Base-by-base conservation (phyloP, 1,140 invertebrate genomes). In the Zophobas morio region DNA sequence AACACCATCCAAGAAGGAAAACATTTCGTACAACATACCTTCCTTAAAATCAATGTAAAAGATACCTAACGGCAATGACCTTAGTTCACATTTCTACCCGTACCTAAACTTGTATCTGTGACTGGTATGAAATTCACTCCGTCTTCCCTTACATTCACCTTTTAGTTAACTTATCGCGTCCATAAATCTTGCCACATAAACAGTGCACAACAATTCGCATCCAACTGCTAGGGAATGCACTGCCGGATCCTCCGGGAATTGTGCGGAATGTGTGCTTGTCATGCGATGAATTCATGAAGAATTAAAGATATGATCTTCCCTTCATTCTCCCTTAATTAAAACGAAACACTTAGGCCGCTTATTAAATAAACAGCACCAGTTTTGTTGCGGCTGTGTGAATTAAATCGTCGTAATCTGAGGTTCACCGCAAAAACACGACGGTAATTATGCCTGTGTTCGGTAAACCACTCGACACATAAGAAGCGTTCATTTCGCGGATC, bases 401-500 rank as follows among this genome's bases (percentile, higher is more conserved):
- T 54, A 73, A 73, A 39, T 39, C 2, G 60, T 32, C 54, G 57
- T 63, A 63, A 63, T 36, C 57, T 36, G 57, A 63, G 60, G 60
- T 66, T 66, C 42, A 42, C 8, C 2, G 51, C 71, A 56, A 73
- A 56, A 73, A 73, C 70, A 37, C 37, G 37, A 32, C 32, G 70
- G 71, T 73, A 73, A 73, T 73, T 73, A 73, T 73, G 60, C 35
- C 37, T 20, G 46, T 51, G 70, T 72, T 72, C 33, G 70, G 70
- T 3, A 54, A 51, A 71, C 35, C 49, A 33, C 5, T 60, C 60
- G 39, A 42, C 60, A 5, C 60, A 37, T 54, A 73, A 73, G 71
- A 73, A 54, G 71, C 39, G 49, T 73, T 73, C 71, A 73, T 73
- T 73, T 73, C 39, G 54, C 71, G 51, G 71, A 73, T 73, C 71